These are phyloP conservation scores for Tachina lurida DNA, from an alignment of 2,888 invertebrate species.

Conservation along the genomic window DNA sequence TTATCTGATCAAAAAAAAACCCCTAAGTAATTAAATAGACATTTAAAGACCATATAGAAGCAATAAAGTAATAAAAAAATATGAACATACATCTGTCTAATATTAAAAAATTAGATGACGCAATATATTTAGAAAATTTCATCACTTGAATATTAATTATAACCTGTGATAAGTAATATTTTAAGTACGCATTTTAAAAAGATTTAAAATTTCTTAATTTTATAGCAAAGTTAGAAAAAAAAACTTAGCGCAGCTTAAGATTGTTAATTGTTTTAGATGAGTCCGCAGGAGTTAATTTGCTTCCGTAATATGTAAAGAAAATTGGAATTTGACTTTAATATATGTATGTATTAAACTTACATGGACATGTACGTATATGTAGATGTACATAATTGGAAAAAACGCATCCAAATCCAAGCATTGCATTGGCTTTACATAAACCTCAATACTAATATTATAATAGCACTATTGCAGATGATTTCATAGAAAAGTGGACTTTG, in stretches of 20 bases:
- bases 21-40: not conserved
- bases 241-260: not conserved
- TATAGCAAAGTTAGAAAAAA: not conserved
- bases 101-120: slow-evolving; percentile 26
- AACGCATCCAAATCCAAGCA: too few species aligned
- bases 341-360: too few species aligned
- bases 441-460: too few species aligned
- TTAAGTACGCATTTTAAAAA: not conserved
- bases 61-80: not conserved
- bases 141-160: slow-evolving; percentile 19
- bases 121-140: slow-evolving; percentile 33
- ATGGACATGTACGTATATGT: too few species aligned
- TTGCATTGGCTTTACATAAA: too few species aligned
- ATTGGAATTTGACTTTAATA: too few species aligned
- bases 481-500: too few species aligned
- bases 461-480: too few species aligned
- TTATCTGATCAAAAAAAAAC: slow-evolving; percentile 8
- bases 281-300: too few species aligned
- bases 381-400: too few species aligned
- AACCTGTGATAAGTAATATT: slow-evolving; percentile 37
- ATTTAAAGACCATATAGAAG: not conserved
- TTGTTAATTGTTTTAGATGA: too few species aligned
- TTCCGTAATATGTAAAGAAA: too few species aligned
- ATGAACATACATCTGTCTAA: not conserved
- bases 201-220: not conserved